Conservation (phyloP, 2,797 vertebrate species). For the Enteromius unitaeniatus region DNA sequence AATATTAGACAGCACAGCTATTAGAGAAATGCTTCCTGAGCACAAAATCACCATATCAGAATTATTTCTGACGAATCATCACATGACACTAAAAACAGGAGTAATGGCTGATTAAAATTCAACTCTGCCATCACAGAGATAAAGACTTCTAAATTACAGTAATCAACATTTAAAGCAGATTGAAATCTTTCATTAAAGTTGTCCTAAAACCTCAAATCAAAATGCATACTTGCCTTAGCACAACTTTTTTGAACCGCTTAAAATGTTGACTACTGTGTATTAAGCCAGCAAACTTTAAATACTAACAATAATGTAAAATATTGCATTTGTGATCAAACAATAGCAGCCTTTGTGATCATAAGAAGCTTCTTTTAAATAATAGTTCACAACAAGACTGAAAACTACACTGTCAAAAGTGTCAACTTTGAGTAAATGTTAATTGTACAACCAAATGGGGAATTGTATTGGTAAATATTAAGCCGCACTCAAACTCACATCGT, state of each 20-base stretch:
- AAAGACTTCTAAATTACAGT: not conserved
- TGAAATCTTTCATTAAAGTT: no score
- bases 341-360: not conserved
- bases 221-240: no score
- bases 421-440: not conserved
- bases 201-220: no score
- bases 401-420: not conserved
- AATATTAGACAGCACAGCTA: not conserved
- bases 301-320: not conserved
- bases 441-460: not conserved
- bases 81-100: not conserved
- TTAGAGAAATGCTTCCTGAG: not conserved
- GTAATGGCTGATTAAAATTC: not conserved
- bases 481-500: not conserved
- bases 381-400: not conserved
- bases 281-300: not conserved
- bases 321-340: not conserved
- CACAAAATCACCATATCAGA: not conserved
- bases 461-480: not conserved
- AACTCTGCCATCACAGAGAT: not conserved
- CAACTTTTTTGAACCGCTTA: no score
- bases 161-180: no score
- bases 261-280: no score
- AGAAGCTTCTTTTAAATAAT: not conserved
- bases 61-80: not conserved